Conservation (phyloP, 2,888 invertebrate genomes). For the Julus scanicus region DNA sequence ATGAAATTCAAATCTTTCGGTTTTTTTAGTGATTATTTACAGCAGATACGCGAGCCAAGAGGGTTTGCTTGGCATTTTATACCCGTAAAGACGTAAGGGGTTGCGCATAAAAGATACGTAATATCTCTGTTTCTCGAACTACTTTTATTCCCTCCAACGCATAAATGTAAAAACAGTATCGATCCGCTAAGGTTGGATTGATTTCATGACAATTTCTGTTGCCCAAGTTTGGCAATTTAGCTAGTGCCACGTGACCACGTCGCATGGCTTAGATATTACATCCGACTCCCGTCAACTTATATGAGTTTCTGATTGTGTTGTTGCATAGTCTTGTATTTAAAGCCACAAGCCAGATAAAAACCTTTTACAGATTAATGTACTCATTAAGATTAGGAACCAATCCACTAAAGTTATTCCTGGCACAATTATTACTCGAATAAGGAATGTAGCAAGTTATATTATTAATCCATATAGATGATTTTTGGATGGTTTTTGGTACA, state of each 20-base stretch:
- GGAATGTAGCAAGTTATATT: too few species aligned
- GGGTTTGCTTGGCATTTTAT: constrained; percentile 21
- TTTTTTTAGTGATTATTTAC: constrained; percentile 34
- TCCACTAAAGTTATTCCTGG: too few species aligned
- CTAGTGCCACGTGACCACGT: not conserved
- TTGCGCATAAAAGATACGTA: not conserved
- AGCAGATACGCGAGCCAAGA: constrained; percentile 26
- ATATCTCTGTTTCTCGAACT: not conserved
- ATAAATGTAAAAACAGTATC: constrained; percentile 36
- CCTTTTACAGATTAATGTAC: too few species aligned
- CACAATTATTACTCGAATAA: too few species aligned
- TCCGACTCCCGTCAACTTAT: not conserved
- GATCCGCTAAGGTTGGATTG: constrained; percentile 7
- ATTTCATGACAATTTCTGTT: constrained; percentile 30
- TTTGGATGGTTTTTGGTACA: too few species aligned
- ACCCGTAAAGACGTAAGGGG: not conserved
- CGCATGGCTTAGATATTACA: not conserved
- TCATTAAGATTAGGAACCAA: too few species aligned
- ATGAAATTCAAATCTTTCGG: constrained; percentile 40
- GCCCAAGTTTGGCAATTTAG: not conserved
- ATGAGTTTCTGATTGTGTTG: not conserved
- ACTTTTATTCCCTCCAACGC: constrained; percentile 9
- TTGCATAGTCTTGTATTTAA: not conserved
- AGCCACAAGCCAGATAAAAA: not conserved
- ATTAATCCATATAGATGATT: too few species aligned